Conservation (phyloP, 1,140 invertebrate species). For the Ctenoplectra terminalis region DNA sequence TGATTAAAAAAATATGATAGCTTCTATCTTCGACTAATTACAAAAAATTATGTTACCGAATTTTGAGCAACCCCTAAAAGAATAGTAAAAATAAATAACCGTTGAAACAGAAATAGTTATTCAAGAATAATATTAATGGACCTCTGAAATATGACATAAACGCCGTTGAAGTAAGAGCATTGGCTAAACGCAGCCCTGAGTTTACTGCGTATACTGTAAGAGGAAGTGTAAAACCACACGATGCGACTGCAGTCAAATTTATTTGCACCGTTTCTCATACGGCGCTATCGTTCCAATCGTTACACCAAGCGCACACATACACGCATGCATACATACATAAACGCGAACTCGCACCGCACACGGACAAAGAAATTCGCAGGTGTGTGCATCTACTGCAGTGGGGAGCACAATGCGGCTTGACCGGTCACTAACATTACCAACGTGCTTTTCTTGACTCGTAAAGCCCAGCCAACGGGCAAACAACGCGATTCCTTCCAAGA, state of each 20-base stretch:
- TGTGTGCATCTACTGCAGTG: constrained; percentile 40
- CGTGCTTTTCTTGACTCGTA: constrained; percentile 43
- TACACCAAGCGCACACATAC: background rate
- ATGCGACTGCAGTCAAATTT: constrained; percentile 54
- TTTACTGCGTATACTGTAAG: background rate
- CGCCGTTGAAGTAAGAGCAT: background rate
- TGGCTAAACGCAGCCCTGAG: background rate
- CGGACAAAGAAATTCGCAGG: background rate
- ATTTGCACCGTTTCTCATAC: constrained; percentile 46
- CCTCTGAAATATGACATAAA: background rate
- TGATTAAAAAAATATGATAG: too few species aligned
- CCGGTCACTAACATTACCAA: constrained; percentile 26
- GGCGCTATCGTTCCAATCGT: constrained; percentile 46
- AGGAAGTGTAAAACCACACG: constrained; percentile 13
- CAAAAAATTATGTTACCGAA: too few species aligned
- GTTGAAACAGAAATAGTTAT: too few species aligned
- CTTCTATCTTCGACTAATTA: too few species aligned
- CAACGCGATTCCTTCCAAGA: constrained; percentile 22
- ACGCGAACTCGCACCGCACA: background rate
- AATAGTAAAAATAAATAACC: background rate
- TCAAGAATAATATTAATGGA: background rate
- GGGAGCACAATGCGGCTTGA: constrained; percentile 52
- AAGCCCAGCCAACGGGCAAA: constrained; percentile 47
- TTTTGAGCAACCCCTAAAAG: background rate
- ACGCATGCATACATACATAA: background rate